Base-by-base conservation (phyloP, 2,888 invertebrate species). In the Tetranychus truncatus region DNA sequence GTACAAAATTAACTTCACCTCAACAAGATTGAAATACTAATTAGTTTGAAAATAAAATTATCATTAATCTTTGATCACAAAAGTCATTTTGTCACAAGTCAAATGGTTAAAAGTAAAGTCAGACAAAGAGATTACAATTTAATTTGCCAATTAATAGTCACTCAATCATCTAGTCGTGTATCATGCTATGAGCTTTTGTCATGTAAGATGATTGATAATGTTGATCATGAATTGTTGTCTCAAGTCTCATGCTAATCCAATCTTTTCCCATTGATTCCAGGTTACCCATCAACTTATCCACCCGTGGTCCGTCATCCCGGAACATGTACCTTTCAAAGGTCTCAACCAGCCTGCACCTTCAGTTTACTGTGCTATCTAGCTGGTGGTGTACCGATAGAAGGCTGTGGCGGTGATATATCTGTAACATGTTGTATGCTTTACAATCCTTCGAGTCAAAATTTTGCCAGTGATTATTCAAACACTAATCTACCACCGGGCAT, bases 291-390 rank as follows among this genome's bases (percentile, higher is more conserved):
- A 15, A 8, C 15, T 55, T 55, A 55, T 55, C 72, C 72, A 9
- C 72, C 72, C 34, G 74, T 77, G 1, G 75, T 77, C 11, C 73
- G 75, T 20, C 77, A 77, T 73, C 76, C 77, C 5, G 74, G 74
- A 20, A 76, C 76, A 9, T 77, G 77, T 45, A 74, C 76, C 11
- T 75, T 71, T 55, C 75, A 77, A 45, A 74, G 79, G 72, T 77
- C 79, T 7, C 79, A 80, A 73, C 75, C 78, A 80, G 85, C 88
- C 0, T 90, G 90, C 80, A 88, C 89, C 0, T 83, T 90, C 74
- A 86, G 89, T 5, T 83, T 90, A 72, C 86, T 88, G 24, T 91
- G 90, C 81, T 90, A 90, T 89, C 83, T 90, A 78, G 90, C 90
- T 0, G 90, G 90, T 66, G 83, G 87, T 45, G 88, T 89, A 34